These are phyloP conservation scores for Tetragnatha montana DNA, from an alignment of 2,888 invertebrate species.

Conservation along the genomic window DNA sequence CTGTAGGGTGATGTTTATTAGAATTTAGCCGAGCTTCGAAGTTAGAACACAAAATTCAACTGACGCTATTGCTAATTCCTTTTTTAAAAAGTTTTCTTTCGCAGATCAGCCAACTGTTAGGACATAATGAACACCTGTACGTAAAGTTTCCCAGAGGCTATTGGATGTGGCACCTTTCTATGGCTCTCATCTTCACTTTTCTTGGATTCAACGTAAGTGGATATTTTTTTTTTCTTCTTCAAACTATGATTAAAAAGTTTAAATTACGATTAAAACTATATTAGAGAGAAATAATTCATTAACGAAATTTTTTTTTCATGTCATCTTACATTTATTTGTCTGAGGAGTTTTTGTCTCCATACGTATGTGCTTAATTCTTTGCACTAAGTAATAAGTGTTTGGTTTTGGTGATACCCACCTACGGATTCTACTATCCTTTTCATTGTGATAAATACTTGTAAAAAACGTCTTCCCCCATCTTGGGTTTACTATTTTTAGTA, in stretches of 20 bases:
- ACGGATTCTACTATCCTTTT: no score
- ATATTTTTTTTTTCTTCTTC: not conserved
- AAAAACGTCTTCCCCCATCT: no score
- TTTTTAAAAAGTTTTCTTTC: not conserved
- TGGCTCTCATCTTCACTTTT: constrained; percentile 52
- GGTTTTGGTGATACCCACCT: no score
- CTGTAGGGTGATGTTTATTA: no score
- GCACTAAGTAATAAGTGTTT: no score
- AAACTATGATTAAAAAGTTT: not conserved
- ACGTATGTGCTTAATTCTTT: no score
- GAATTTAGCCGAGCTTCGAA: no score
- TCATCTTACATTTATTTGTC: not conserved
- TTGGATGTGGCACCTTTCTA: constrained; percentile 75
- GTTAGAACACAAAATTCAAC: no score
- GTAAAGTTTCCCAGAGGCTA: constrained; percentile 77
- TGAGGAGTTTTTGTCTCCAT: no score
- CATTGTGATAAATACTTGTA: no score
- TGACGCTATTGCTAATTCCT: no score
- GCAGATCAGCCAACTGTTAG: constrained; percentile 79
- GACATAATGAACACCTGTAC: constrained; percentile 79
- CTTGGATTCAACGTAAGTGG: constrained; percentile 60
- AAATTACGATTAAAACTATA: not conserved
- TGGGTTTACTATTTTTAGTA: no score
- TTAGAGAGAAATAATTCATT: not conserved
- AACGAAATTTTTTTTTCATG: not conserved